These are phyloP conservation scores for Selene dorsalis DNA, from an alignment of 2,797 vertebrate species.

Conservation along the genomic window DNA sequence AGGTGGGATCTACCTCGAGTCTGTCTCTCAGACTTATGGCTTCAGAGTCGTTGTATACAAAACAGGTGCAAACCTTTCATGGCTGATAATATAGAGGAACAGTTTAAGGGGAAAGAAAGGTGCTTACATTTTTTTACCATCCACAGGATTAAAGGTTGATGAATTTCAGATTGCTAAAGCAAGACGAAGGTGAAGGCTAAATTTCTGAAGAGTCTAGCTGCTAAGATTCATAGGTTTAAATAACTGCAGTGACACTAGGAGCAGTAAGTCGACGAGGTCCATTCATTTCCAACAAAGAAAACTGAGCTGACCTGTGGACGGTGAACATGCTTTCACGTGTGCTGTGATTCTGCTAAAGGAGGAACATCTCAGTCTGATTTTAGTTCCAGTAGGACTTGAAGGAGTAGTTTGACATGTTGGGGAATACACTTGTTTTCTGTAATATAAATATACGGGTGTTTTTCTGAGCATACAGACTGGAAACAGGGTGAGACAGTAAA, in stretches of 20 bases:
- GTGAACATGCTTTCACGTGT: background rate
- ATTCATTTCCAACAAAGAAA: background rate
- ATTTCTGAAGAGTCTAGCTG: background rate
- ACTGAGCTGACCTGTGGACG: background rate
- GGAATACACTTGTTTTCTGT: background rate
- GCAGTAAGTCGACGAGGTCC: slow-evolving; percentile 3
- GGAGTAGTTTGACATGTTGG: background rate
- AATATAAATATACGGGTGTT: background rate
- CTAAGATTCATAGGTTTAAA: slow-evolving; percentile 14
- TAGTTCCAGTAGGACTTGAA: background rate
- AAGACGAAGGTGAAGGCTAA: slow-evolving; percentile 25
- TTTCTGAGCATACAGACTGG: background rate
- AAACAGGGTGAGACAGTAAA: background rate
- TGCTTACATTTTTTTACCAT: slow-evolving; percentile 20
- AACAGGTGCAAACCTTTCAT: slow-evolving; percentile 28
- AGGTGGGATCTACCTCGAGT: slow-evolving; percentile 40
- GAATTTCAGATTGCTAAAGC: slow-evolving; percentile 26
- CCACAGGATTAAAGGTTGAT: slow-evolving; percentile 11
- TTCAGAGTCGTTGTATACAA: slow-evolving; percentile 56
- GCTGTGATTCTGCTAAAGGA: background rate
- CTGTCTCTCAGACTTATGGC: slow-evolving; percentile 69
- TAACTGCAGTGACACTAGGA: slow-evolving; percentile 13
- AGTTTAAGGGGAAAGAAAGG: background rate
- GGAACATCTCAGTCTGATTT: background rate
- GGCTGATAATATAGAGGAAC: slow-evolving; percentile 27